These are phyloP conservation scores for Dicaeum eximium DNA, from an alignment of 2,113 vertebrate species.

Conservation along the genomic window DNA sequence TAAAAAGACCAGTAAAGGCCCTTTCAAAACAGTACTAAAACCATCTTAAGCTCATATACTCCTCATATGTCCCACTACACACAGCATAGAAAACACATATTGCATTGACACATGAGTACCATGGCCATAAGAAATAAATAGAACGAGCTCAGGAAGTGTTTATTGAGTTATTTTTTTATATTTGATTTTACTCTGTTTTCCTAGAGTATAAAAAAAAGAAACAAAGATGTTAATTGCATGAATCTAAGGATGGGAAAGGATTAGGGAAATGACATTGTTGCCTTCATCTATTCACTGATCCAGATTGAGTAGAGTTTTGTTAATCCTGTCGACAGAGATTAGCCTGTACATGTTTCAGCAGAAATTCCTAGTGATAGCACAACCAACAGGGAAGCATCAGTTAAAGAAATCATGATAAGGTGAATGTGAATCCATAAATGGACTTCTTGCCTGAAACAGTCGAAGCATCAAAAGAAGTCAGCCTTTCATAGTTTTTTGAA, in stretches of 20 bases:
- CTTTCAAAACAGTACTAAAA: neutral
- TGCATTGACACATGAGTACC: neutral
- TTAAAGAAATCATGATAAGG: neutral
- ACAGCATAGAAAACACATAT: neutral
- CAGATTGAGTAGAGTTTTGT: neutral
- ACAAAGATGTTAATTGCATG: neutral
- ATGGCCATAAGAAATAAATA: neutral
- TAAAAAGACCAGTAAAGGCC: neutral
- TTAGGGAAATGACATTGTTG: neutral
- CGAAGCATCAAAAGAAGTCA: neutral
- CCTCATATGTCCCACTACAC: neutral
- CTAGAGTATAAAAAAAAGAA: neutral
- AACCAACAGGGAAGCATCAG: neutral
- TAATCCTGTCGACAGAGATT: conserved; percentile 8
- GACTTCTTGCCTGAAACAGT: neutral
- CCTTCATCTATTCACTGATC: neutral
- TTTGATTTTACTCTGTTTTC: neutral
- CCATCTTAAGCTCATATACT: neutral
- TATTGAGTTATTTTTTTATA: neutral
- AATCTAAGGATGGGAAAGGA: neutral
- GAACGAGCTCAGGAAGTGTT: neutral
- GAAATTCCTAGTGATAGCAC: neutral
- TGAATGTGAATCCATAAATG: neutral
- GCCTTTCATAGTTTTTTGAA: neutral
- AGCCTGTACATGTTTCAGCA: neutral